Percentiles rank a stretch among this genome's conserved stretches.
Conservation (phyloP, 2,888 invertebrate species). For the Flexamia atlantica region DNA sequence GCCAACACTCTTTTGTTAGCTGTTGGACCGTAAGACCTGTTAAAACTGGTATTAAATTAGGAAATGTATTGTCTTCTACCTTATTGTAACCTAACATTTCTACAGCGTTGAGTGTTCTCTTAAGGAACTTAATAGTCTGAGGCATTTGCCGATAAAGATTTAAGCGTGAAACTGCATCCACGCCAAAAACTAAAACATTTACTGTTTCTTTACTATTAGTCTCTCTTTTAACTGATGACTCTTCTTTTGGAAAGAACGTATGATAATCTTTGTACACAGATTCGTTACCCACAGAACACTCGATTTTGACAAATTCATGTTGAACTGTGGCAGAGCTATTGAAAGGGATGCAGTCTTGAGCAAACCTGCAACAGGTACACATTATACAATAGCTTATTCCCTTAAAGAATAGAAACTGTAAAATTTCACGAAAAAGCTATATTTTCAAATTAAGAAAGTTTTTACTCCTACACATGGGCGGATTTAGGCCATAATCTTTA, state of each 20-base stretch:
- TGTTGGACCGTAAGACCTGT: conserved; percentile 84
- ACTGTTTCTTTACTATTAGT: conserved; percentile 60
- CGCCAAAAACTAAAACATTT: conserved; percentile 85
- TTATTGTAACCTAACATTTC: conserved; percentile 95
- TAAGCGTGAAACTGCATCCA: conserved; percentile 91
- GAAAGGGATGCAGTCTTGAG: conserved; percentile 48
- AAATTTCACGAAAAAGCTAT: too few relatives aligned
- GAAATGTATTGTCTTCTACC: conserved; percentile 96
- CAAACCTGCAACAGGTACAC: conserved; percentile 65
- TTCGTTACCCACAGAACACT: conserved; percentile 75
- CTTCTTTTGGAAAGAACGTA: conserved; percentile 48
- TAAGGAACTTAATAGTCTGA: conserved; percentile 80
- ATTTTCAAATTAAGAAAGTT: too few relatives aligned
- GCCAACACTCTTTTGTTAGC: conserved; percentile 82
- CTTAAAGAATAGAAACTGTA: too few relatives aligned
- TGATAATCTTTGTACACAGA: conserved; percentile 67
- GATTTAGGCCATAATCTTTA: too few relatives aligned
- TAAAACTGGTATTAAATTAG: conserved; percentile 90
- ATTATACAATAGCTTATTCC: not conserved
- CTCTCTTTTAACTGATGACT: not conserved
- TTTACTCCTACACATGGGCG: too few relatives aligned
- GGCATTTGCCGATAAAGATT: conserved; percentile 93
- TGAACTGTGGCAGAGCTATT: conserved; percentile 64
- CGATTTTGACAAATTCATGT: conserved; percentile 84
- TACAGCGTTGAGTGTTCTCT: conserved; percentile 79